Conservation (phyloP, 2,797 vertebrate genomes). For the Liparis tanakae region DNA sequence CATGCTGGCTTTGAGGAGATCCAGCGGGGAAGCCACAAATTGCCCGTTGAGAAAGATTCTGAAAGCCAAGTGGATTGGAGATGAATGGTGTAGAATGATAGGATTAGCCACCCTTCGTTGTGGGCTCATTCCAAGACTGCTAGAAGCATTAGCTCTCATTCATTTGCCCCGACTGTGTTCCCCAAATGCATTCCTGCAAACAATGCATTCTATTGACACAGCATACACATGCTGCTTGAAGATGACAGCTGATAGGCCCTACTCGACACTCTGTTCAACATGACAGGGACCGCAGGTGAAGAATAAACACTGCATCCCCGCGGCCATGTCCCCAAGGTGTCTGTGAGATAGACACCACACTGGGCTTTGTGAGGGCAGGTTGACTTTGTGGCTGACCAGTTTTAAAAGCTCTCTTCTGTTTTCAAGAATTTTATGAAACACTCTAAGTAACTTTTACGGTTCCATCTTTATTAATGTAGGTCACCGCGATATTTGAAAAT, state of each 20-base stretch:
- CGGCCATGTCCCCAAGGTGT: constrained; percentile 39
- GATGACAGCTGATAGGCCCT: constrained; percentile 57
- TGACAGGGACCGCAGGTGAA: constrained; percentile 46
- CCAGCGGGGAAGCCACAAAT: constrained; percentile 81
- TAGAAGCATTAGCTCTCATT: constrained; percentile 69
- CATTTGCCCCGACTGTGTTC: constrained; percentile 56
- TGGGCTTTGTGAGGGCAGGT: constrained; percentile 25
- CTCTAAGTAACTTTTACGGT: constrained; percentile 51
- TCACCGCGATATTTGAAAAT: constrained; percentile 62
- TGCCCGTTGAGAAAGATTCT: constrained; percentile 78
- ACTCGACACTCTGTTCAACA: constrained; percentile 61
- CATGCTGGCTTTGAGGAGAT: constrained; percentile 76
- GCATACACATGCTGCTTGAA: constrained; percentile 43
- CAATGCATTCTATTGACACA: constrained; percentile 49
- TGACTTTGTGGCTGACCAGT: constrained; percentile 27
- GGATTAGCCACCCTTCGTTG: constrained; percentile 78
- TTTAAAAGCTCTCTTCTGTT: constrained; percentile 44
- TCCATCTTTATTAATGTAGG: constrained; percentile 58
- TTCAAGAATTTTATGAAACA: constrained; percentile 35
- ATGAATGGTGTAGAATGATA: constrained; percentile 83
- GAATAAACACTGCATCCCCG: constrained; percentile 50
- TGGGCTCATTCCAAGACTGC: constrained; percentile 76
- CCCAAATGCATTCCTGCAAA: constrained; percentile 65
- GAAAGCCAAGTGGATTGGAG: constrained; percentile 81
- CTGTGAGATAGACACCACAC: constrained; percentile 23